phyloP scores from a whole-genome alignment of 1,140 invertebrate species.

The Augochlora pura region DNA sequence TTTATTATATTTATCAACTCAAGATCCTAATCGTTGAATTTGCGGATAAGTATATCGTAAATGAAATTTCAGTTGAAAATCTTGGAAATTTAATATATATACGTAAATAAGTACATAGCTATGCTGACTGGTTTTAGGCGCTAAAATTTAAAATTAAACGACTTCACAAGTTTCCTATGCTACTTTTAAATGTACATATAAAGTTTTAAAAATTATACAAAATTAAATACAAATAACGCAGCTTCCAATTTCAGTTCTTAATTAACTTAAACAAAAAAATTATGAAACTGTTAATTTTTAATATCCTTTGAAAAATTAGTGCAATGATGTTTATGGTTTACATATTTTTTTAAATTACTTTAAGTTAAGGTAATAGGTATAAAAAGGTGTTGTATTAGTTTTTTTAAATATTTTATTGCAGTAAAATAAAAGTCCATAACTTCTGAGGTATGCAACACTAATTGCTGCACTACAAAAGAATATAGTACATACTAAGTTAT shows the following conservation, averaged over 20 bases:
- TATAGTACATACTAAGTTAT: slow-evolving; percentile 32
- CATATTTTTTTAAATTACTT: slow-evolving; percentile 5
- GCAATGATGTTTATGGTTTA: background rate
- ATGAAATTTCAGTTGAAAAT: background rate
- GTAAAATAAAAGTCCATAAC: slow-evolving; percentile 16
- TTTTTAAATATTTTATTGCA: slow-evolving; percentile 38
- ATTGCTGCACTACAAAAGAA: slow-evolving; percentile 18
- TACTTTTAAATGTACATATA: background rate
- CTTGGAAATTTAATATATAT: background rate
- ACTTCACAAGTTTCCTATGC: background rate
- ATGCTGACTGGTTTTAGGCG: background rate
- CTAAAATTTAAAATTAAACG: slow-evolving; percentile 2
- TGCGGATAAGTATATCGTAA: background rate
- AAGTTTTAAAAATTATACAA: too few relatives aligned
- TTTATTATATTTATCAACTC: background rate
- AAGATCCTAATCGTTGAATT: background rate
- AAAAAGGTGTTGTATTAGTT: background rate
- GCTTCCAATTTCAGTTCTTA: too few relatives aligned
- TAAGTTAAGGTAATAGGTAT: background rate
- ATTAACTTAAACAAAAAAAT: too few relatives aligned
- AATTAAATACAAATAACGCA: too few relatives aligned
- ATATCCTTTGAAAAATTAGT: too few relatives aligned
- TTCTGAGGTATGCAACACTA: slow-evolving; percentile 1
- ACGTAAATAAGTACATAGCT: background rate
- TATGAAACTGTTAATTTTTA: too few relatives aligned